Percentiles rank a stretch among this genome's conserved stretches.
Evolutionary conservation across 2,113 vertebrate genomes (phyloP).

Genomic region (Halichoerus grypus): DNA sequence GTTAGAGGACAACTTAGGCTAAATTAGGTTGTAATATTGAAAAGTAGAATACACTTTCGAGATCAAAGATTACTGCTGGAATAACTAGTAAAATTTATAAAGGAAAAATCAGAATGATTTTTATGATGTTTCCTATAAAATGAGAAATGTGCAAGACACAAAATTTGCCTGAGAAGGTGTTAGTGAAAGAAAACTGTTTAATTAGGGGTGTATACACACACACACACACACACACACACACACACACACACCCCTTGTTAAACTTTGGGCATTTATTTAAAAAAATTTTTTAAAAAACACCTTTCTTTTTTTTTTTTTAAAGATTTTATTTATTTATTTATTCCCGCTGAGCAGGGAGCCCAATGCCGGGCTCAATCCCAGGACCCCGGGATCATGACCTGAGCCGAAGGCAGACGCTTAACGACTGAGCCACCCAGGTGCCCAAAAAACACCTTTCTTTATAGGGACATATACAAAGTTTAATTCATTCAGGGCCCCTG

Average conservation of each 20-base stretch:
- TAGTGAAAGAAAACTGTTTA: neutral
- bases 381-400: too few relatives aligned
- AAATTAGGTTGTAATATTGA: conserved; percentile 41
- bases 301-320: neutral
- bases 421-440: too few relatives aligned
- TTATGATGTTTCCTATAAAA: conserved; percentile 6
- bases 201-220: neutral
- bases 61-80: neutral
- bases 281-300: neutral
- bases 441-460: neutral
- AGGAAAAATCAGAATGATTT: neutral
- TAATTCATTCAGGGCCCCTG: neutral
- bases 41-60: neutral
- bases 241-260: neutral
- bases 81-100: neutral
- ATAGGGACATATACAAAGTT: neutral
- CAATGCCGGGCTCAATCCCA: too few relatives aligned
- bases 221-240: neutral
- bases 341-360: too few relatives aligned
- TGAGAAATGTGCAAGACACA: neutral
- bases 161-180: neutral
- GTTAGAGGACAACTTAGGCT: conserved; percentile 23
- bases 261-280: neutral
- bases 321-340: too few relatives aligned
- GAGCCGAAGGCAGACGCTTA: too few relatives aligned